Percentiles rank a stretch among this genome's conserved stretches.
phyloP scores from a whole-genome alignment of 92 coral and sea anemone genomes.

The Scolanthus callimorphus region DNA sequence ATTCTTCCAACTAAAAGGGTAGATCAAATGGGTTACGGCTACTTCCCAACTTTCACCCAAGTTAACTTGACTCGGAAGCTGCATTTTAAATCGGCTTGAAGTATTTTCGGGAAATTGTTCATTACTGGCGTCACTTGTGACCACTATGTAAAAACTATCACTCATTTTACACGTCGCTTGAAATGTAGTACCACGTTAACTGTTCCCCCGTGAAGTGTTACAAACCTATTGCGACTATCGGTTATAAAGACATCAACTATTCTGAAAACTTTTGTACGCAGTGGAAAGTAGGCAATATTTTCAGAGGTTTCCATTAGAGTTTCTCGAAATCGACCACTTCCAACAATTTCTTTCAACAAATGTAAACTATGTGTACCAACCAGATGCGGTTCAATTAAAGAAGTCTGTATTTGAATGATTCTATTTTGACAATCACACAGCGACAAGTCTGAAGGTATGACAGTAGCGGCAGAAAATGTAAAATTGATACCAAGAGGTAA shows the following conservation, averaged over 20 bases:
- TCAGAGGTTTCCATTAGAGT: background rate
- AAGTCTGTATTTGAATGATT: background rate
- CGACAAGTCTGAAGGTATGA: too few species aligned
- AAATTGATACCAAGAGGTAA: too few species aligned
- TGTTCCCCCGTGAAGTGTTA: background rate
- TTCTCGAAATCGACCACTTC: background rate
- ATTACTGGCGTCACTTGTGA: constrained; percentile 11
- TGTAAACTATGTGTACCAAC: background rate
- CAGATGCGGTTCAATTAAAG: background rate
- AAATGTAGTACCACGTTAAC: background rate
- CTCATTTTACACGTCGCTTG: constrained; percentile 1
- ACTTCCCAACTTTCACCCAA: constrained; percentile 10
- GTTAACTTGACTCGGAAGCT: constrained; percentile 4
- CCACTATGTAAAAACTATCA: constrained; percentile 18
- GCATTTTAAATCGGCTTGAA: constrained; percentile 2
- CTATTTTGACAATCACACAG: background rate
- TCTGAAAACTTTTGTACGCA: background rate
- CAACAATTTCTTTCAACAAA: background rate
- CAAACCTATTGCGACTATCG: background rate
- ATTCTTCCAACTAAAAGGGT: constrained; percentile 28
- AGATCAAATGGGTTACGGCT: constrained; percentile 16
- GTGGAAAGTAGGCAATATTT: background rate
- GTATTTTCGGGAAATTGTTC: constrained; percentile 3
- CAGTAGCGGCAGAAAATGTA: too few species aligned
- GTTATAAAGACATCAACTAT: background rate